Evolutionary conservation across 2,797 vertebrate species (phyloP).

Genomic region (Mus caroli): DNA sequence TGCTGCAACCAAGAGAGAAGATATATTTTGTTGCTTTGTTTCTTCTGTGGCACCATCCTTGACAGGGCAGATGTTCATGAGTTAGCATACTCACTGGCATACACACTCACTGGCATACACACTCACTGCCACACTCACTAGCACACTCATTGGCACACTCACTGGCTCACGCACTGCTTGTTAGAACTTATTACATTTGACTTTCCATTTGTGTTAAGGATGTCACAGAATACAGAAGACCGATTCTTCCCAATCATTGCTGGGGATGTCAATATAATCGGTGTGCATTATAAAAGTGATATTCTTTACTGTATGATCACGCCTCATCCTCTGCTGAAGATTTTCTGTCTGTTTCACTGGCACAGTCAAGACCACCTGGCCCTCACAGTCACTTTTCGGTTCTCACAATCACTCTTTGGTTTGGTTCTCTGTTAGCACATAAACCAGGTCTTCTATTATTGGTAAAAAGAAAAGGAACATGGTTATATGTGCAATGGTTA

Average conservation of each 20-base stretch:
- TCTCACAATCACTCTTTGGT: constrained; percentile 61
- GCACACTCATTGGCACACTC: too few species aligned
- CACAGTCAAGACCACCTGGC: neutral
- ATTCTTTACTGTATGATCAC: neutral
- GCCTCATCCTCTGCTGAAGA: neutral
- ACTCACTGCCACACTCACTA: too few species aligned
- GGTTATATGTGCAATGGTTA: constrained; percentile 55
- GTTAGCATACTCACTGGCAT: neutral
- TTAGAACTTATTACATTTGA: neutral
- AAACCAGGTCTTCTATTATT: constrained; percentile 59
- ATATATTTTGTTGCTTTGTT: neutral
- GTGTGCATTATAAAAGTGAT: neutral
- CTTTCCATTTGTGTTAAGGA: neutral
- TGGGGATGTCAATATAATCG: neutral
- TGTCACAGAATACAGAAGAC: constrained; percentile 35
- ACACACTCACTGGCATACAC: too few species aligned
- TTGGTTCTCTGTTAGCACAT: constrained; percentile 74
- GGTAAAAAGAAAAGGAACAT: constrained; percentile 64
- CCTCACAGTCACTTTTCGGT: constrained; percentile 37
- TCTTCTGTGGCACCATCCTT: neutral
- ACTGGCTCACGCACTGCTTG: neutral
- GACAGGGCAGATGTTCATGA: constrained; percentile 17
- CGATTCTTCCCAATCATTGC: neutral
- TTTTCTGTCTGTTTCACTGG: constrained; percentile 9
- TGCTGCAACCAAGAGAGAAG: neutral